Evolutionary conservation across 2,888 invertebrate species (phyloP), one percentile per base, ranked within the genome.

Genomic region (Nephrotoma guestfalica): DNA sequence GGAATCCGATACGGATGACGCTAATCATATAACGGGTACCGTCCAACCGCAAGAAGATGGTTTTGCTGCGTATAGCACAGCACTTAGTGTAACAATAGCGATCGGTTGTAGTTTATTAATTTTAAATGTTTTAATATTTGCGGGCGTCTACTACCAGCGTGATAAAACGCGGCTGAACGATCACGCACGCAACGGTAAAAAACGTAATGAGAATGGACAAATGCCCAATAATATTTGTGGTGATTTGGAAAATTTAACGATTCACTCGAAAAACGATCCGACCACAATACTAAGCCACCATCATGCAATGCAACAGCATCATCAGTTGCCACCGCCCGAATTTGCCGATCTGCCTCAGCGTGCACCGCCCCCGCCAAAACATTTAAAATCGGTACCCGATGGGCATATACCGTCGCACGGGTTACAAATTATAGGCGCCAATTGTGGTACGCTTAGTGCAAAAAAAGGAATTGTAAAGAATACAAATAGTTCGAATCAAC

Each of bases 41-140:
- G 91, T 93, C 15, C 92, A 93, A 85, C 92, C 93, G n/a, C 94
- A 95, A n/a, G 97, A 96, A 90, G 96, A 96, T 88, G 97, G 97
- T 0, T 97, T 97, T 89, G 96, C 97, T 0, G 96, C 97, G 0
- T 97, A 97, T 89, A 97, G 97, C 0, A 97, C 97, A 4, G 97
- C 97, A 1, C 92, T 98, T 13, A 97, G 97, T 91, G 97, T 97
- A 0, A 98, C 97, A 18, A 97, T 98, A 89, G 98, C 98, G 86
- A 97, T 98, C 88, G 98, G 98, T 57, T 97, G 98, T 90, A 97
- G 97, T 4, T 92, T 98, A 87, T 93, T 98, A 40, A 97, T 98
- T 89, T 92, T 98, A 4, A 98, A 98, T 90, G 96, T 98, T 85
- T 92, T 98, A 42, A 97, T 98, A 90, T 98, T 98, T 90, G 98